These are phyloP conservation scores for Tylochromis polylepis DNA, from an alignment of 2,113 vertebrate species.

Conservation along the genomic window DNA sequence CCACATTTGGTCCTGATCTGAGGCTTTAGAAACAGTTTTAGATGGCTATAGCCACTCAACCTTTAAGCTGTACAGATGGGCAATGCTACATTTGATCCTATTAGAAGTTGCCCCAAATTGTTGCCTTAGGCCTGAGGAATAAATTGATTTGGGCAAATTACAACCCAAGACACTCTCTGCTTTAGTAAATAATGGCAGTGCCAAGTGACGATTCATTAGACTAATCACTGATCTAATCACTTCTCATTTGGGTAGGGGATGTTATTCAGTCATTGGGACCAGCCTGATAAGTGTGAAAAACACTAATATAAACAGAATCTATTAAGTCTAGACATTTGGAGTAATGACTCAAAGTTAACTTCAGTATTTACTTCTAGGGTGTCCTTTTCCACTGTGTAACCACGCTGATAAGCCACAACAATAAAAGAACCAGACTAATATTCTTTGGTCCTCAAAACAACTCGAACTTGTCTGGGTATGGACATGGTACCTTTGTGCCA, in stretches of 20 bases:
- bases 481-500: rapidly evolving
- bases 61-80: not conserved
- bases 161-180: not conserved
- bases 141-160: slow-evolving; percentile 1
- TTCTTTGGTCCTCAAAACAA: not conserved
- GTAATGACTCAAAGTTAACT: slow-evolving; percentile 6
- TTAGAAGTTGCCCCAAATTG: not conserved
- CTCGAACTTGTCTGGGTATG: not conserved
- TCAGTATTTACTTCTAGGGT: not conserved
- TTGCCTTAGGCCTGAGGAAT: not conserved
- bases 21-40: not conserved
- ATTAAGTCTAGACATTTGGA: slow-evolving; percentile 7
- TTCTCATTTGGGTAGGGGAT: slow-evolving; percentile 8
- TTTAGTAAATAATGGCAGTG: slow-evolving; percentile 19
- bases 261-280: slow-evolving; percentile 11
- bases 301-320: not conserved
- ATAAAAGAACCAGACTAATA: not conserved
- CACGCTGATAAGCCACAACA: not conserved
- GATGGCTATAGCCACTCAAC: not conserved
- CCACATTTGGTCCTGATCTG: not conserved
- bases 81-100: not conserved
- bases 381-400: not conserved
- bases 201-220: slow-evolving; percentile 40
- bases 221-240: slow-evolving; percentile 43
- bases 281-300: slow-evolving; percentile 20